Base-by-base conservation (phyloP, 2,888 invertebrate genomes). In the Schizaphis graminum region DNA sequence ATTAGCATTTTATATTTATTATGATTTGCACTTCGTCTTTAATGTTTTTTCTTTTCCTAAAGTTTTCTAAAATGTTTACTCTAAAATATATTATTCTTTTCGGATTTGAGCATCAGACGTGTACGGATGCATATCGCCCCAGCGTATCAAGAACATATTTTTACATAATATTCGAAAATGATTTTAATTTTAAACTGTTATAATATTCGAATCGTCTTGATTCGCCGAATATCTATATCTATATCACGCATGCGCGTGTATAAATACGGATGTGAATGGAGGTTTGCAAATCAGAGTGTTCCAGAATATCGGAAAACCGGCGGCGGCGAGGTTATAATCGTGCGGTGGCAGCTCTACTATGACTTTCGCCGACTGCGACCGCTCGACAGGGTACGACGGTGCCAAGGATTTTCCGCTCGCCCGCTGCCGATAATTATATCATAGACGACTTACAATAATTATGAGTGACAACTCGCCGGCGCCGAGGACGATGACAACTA, bases 341-440 rank as follows among this genome's bases (percentile, higher is more conserved):
- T 35, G 13, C 13, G 28, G 16, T 24, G 44, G 47, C n/a, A 47
- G 11, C 7, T 47, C 44, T 7, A 47, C 28, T 11, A 67, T n/a
- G 67, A 47, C 90, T 90, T 90, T 90, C 67, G 47, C 89, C 61
- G 10, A 24, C 24, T n/a, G 90, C 67, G 47, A n/a, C n/a, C 21
- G 47, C 90, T 67, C 90, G 90, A 28, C 90, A 47, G 61, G 90
- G 90, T 28, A 47, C 90, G 86, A 87, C 49, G 16, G 53, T 16
- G 90, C 90, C 90, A 90, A 90, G 90, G 90, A 47, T 90, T 90
- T 90, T 90, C 90, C 90, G 67, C 47, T 90, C 16, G 21, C 47
- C 16, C 90, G 67, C 61, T 47, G 67, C 47, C n/a, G 28, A 21
- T 44, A 89, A 90, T 90, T 90, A 67, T 90, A 90, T 90, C 61